A percentile compares a stretch with the other conserved stretches of the same genome.
Conservation (phyloP, 2,113 vertebrate genomes). For the Rhynchomys soricoides region DNA sequence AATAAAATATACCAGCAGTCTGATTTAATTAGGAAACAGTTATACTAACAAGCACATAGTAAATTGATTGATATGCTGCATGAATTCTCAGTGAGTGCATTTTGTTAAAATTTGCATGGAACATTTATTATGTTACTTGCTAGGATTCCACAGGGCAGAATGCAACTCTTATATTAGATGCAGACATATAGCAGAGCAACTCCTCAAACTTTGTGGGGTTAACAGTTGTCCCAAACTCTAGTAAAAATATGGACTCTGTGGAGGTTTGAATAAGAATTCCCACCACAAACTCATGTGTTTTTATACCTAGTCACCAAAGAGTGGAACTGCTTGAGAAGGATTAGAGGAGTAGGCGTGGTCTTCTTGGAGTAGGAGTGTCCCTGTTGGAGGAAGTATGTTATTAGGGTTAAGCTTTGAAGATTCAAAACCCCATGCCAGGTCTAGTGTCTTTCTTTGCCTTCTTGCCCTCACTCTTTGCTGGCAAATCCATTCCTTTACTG, state of each 20-base stretch:
- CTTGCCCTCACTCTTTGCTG: neutral
- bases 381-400: neutral
- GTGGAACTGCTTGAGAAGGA: too few relatives aligned
- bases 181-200: neutral
- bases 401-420: neutral
- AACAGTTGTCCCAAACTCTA: conserved; percentile 25
- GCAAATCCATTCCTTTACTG: neutral
- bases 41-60: neutral
- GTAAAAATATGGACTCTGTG: neutral
- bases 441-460: too few relatives aligned
- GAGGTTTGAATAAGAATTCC: neutral
- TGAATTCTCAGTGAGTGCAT: conserved; percentile 14
- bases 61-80: neutral
- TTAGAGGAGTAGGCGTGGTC: too few relatives aligned
- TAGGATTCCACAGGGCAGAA: conserved; percentile 1
- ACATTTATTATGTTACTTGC: neutral
- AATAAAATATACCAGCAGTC: neutral
- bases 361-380: neutral
- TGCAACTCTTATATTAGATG: neutral
- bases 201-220: conserved; percentile 35
- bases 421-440: neutral
- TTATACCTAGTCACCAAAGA: neutral
- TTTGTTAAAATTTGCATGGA: conserved; percentile 43
- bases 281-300: neutral
- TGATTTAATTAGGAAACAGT: conserved; percentile 6